Base-by-base conservation (phyloP, 2,888 invertebrate genomes). In the Myopa tessellatipennis region DNA sequence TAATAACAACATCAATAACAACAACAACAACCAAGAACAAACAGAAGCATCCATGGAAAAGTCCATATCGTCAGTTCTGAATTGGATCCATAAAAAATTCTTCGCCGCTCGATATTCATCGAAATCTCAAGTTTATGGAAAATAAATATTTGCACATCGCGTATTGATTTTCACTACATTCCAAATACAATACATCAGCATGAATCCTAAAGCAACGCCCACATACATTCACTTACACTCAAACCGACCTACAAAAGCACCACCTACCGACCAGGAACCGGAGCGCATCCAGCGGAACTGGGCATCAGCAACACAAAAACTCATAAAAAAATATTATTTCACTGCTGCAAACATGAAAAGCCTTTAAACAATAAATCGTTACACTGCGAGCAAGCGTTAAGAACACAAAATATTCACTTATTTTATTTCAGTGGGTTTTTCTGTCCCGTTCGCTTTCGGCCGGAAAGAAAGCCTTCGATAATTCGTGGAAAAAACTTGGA, bases 311-410 rank as follows among this genome's bases (percentile, higher is more conserved):
- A 50, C 10, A 50, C 16, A 69, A n/a, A n/a, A 26, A 16, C 45
- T 45, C 45, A 14, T 18, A 26, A 34, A 7, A 26, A 69, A 69
- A 69, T 72, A 72, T 73, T 63, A 61, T 45, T 63, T 18, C 26
- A 16, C 45, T 63, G 63, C 18, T 50, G 40, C 61, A 50, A 40
- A 50, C 63, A 63, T 34, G 36, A 38, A 61, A 73, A 16, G 14
- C 63, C 26, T 61, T 16, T n/a, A 61, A 73, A 63, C 63, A 73
- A 73, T 73, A 73, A 63, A 73, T 73, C 73, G 73, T 73, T 73
- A 34, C 61, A 73, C 61, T 61, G 61, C 73, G 50, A 73, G 73
- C 63, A 61, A 73, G 73, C 63, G 73, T 73, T 73, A 73, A 73
- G 73, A 63, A 73, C 50, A 50, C 61, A 45, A 40, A 50, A 73